A percentile compares a stretch with the other conserved stretches of the same genome.
phyloP scores from a whole-genome alignment of 1,140 invertebrate genomes.

The Stegodyphus mimosarum region DNA sequence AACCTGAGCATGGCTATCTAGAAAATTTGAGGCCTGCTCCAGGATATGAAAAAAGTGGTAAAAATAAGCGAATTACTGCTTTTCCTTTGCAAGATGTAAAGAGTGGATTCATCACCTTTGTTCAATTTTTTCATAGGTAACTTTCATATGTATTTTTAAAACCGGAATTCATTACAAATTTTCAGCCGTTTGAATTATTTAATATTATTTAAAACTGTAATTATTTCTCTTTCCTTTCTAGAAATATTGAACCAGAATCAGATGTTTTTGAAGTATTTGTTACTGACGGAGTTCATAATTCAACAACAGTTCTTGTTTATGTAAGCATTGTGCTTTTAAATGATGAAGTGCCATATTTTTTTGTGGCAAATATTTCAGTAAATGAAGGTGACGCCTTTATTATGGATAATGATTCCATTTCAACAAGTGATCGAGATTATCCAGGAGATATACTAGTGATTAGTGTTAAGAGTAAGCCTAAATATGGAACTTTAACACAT shows the following conservation, averaged over 20 bases:
- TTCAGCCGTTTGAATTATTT: background rate
- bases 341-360: conserved; percentile 53
- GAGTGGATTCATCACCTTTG: conserved; percentile 46
- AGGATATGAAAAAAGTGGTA: conserved; percentile 43
- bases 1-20: conserved; percentile 67
- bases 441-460: conserved; percentile 53
- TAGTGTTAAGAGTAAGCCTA: conserved; percentile 31
- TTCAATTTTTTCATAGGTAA: conserved; percentile 50
- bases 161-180: too few relatives aligned
- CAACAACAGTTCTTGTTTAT: conserved; percentile 42
- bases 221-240: conserved; percentile 24
- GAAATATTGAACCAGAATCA: conserved; percentile 54
- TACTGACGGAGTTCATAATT: conserved; percentile 56
- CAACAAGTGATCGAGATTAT: conserved; percentile 44
- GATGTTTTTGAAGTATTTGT: conserved; percentile 57
- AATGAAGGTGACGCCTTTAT: conserved; percentile 25
- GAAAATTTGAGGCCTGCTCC: conserved; percentile 51
- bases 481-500: conserved; percentile 37
- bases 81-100: conserved; percentile 54
- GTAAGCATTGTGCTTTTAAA: conserved; percentile 50
- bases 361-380: conserved; percentile 41
- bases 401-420: conserved; percentile 35
- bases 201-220: background rate
- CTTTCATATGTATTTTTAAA: too few relatives aligned
- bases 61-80: conserved; percentile 29